Evolutionary conservation across 2,797 vertebrate genomes (phyloP).

Genomic region (Pseudochirops cupreus): DNA sequence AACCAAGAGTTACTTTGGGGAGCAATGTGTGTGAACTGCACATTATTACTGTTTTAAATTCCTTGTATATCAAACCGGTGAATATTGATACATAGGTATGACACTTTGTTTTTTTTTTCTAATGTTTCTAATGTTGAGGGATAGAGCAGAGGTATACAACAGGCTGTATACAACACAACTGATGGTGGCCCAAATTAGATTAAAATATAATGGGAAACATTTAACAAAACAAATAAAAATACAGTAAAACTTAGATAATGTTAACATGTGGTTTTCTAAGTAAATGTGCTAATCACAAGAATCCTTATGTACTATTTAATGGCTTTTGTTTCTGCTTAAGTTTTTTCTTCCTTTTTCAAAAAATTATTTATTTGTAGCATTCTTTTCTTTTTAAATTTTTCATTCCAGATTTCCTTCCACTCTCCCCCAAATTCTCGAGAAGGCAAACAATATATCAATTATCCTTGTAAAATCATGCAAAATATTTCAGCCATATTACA

Average conservation of each 20-base stretch:
- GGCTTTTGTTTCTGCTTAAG: not conserved
- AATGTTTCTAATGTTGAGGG: not conserved
- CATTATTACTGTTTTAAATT: not conserved
- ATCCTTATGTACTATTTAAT: not conserved
- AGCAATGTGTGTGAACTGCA: not conserved
- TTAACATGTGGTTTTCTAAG: not conserved
- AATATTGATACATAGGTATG: not conserved
- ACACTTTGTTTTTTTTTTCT: not conserved
- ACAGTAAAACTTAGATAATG: not conserved
- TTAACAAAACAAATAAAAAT: not conserved
- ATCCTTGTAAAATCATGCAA: not conserved
- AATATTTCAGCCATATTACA: not conserved
- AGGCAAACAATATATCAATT: not conserved
- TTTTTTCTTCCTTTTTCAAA: too few species aligned
- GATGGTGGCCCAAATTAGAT: not conserved
- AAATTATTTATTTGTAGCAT: too few species aligned
- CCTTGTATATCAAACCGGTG: not conserved
- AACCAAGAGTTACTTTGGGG: not conserved
- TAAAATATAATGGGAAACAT: not conserved
- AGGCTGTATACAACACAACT: not conserved
- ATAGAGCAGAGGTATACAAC: not conserved
- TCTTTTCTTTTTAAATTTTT: not conserved
- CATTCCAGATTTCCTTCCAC: not conserved
- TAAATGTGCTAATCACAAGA: not conserved
- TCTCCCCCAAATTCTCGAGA: not conserved